Conservation (phyloP, 30 jellyfish, hydroid and myxozoan genomes). For the Mastigias papua region DNA sequence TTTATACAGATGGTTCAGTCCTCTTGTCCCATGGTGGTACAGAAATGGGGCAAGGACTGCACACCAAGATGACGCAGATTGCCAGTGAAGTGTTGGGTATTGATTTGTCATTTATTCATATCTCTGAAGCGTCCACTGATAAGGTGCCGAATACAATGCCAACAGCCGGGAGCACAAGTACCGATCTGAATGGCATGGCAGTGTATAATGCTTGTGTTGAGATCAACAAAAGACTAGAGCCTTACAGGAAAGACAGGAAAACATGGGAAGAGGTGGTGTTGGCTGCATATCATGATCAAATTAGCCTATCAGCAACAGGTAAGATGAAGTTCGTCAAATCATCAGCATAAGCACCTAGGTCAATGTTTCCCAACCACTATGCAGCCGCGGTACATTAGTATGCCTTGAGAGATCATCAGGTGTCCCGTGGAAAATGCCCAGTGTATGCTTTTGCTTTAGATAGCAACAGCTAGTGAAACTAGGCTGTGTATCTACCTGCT, state of each 20-base stretch:
- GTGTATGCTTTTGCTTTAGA: too few relatives aligned
- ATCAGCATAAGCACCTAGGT: too few relatives aligned
- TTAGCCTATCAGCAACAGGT: constrained; percentile 65
- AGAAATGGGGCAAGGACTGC: constrained; percentile 58
- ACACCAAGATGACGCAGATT: constrained; percentile 35
- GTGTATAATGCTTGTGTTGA: constrained; percentile 54
- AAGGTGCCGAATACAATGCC: constrained; percentile 59
- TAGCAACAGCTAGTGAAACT: too few relatives aligned
- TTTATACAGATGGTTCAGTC: constrained; percentile 45
- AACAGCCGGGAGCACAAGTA: constrained; percentile 63
- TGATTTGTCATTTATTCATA: constrained; percentile 28
- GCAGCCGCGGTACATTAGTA: too few relatives aligned
- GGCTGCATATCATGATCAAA: constrained; percentile 54
- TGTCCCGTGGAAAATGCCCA: too few relatives aligned
- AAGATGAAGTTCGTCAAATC: too few relatives aligned
- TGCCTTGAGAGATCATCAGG: too few relatives aligned
- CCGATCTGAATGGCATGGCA: constrained; percentile 61
- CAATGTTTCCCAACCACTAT: too few relatives aligned
- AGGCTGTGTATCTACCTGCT: too few relatives aligned
- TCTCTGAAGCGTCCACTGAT: constrained; percentile 40
- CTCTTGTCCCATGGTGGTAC: constrained; percentile 51
- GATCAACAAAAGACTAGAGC: constrained; percentile 41
- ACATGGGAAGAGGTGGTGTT: constrained; percentile 50
- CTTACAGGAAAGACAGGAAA: constrained; percentile 4
- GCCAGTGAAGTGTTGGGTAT: constrained; percentile 33